These are phyloP conservation scores for Clarias fuscus DNA, from an alignment of 2,797 vertebrate genomes.

Conservation along the genomic window DNA sequence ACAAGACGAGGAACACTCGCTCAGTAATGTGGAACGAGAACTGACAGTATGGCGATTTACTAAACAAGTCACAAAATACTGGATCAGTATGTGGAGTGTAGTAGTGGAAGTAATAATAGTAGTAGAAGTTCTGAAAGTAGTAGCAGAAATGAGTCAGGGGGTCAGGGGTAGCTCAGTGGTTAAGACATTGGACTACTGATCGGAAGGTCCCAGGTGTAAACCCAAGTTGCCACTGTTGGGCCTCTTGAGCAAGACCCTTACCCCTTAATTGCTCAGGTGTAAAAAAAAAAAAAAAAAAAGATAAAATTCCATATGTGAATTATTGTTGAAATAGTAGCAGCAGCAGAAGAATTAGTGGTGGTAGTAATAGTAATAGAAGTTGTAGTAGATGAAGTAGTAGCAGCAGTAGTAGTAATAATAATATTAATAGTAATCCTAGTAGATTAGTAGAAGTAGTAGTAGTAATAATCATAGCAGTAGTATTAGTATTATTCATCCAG, in stretches of 20 bases:
- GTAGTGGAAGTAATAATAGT: not conserved
- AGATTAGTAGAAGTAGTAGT: no score
- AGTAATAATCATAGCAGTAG: no score
- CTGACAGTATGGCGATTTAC: not conserved
- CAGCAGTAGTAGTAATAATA: not conserved
- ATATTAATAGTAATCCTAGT: no score
- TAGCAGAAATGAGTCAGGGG: not conserved
- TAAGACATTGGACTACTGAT: no score
- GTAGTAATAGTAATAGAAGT: not conserved
- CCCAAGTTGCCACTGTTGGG: no score
- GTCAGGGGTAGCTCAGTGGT: no score
- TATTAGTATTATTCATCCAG: no score
- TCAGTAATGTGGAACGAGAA: constrained; percentile 3
- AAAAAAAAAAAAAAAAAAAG: no score
- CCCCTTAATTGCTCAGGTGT: no score
- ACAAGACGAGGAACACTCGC: not conserved
- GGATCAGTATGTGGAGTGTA: not conserved
- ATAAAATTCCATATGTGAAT: no score
- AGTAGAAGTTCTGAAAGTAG: not conserved
- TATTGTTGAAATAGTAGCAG: not conserved
- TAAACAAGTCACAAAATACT: not conserved
- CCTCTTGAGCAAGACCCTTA: no score
- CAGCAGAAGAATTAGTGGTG: not conserved
- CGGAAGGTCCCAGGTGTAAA: no score
- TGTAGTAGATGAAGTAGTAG: not conserved